Evolutionary conservation across 1,140 invertebrate species (phyloP).

Genomic region (Papilio aristodemus): DNA sequence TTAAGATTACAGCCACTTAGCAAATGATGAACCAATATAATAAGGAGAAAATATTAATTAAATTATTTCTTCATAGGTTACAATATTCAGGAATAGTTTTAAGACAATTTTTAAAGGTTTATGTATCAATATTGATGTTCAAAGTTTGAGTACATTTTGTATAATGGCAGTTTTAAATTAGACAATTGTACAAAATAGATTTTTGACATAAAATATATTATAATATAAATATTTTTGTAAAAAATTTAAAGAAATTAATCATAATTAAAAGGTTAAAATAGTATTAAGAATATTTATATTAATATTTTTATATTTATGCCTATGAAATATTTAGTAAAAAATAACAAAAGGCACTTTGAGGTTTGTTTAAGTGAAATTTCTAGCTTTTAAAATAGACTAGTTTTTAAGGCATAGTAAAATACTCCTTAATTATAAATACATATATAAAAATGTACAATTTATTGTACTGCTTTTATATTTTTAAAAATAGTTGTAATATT

Average conservation of each 20-base stretch:
- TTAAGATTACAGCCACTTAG: not conserved
- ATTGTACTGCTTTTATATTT: not conserved
- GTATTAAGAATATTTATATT: not conserved
- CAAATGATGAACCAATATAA: too few relatives aligned
- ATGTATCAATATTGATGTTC: not conserved
- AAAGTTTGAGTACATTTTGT: slow-evolving; percentile 1
- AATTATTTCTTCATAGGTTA: too few relatives aligned
- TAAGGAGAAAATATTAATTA: too few relatives aligned
- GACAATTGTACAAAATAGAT: not conserved
- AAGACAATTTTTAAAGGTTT: too few relatives aligned
- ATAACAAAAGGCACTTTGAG: too few relatives aligned
- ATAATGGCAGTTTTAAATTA: not conserved
- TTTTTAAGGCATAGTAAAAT: not conserved
- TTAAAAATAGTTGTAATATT: not conserved
- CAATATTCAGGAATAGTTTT: too few relatives aligned
- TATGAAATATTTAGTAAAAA: too few relatives aligned
- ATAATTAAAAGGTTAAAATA: not conserved
- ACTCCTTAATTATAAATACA: not conserved
- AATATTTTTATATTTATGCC: too few relatives aligned
- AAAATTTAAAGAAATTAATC: not conserved
- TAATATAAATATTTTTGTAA: slow-evolving; percentile 14
- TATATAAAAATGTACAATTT: not conserved
- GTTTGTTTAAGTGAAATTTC: too few relatives aligned
- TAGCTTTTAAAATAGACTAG: too few relatives aligned
- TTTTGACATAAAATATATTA: not conserved